Evolutionary conservation across 2,888 invertebrate species (phyloP).

Genomic region (Microplitis manilae): DNA sequence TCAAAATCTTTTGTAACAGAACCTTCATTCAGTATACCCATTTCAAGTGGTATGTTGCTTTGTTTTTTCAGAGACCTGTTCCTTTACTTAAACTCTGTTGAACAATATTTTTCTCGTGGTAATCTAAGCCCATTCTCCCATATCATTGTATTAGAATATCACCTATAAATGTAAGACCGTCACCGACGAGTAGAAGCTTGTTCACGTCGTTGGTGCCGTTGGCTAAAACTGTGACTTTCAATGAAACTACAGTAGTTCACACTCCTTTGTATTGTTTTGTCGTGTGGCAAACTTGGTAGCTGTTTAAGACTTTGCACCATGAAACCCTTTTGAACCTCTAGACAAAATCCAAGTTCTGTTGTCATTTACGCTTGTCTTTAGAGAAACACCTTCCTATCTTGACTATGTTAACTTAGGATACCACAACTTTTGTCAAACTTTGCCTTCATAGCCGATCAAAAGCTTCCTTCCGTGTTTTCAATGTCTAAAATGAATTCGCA

Average conservation of each 20-base stretch:
- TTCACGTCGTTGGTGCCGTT: slow-evolving; percentile 35
- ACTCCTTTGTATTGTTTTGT: slow-evolving; percentile 63
- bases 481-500: neutral
- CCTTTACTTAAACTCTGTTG: neutral
- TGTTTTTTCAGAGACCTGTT: neutral
- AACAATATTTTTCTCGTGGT: too few relatives aligned
- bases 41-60: neutral
- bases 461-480: neutral
- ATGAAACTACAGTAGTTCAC: slow-evolving; percentile 31
- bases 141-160: neutral
- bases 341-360: slow-evolving; percentile 38
- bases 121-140: neutral
- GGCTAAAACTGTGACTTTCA: slow-evolving; percentile 51
- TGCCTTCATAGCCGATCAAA: slow-evolving; percentile 46
- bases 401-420: slow-evolving; percentile 23
- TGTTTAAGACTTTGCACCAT: slow-evolving; percentile 65
- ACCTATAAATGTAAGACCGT: neutral
- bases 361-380: slow-evolving; percentile 32
- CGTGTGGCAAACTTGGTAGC: slow-evolving; percentile 64
- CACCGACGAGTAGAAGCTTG: slow-evolving; percentile 31
- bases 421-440: slow-evolving; percentile 61
- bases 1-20: slow-evolving; percentile 31
- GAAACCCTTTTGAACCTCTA: slow-evolving; percentile 43
- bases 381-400: slow-evolving; percentile 36
- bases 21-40: neutral